Evolutionary conservation across 2,113 vertebrate genomes (phyloP).

Genomic region (Nerophis lumbriciformis): DNA sequence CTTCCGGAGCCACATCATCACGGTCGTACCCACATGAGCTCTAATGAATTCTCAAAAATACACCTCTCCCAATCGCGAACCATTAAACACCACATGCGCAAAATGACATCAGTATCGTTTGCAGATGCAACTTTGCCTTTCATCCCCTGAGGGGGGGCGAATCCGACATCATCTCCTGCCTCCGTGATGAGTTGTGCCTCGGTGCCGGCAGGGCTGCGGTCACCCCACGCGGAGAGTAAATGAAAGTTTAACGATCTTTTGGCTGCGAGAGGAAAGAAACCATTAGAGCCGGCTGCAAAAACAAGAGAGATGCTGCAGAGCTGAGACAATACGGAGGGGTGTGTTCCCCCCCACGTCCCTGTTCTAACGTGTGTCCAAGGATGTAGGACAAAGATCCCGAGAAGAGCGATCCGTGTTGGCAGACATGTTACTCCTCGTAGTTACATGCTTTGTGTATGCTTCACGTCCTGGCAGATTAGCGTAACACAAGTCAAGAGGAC

Average conservation of each 20-base stretch:
- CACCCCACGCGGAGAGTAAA: conserved; percentile 58
- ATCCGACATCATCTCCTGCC: conserved; percentile 31
- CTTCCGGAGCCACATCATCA: neutral
- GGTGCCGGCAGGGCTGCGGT: conserved; percentile 43
- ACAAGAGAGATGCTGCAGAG: conserved; percentile 52
- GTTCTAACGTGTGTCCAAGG: conserved; percentile 40
- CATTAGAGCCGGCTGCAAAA: conserved; percentile 52
- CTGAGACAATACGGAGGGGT: conserved; percentile 35
- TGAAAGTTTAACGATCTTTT: conserved; percentile 62
- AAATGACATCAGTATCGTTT: conserved; percentile 41
- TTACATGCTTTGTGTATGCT: too few species aligned
- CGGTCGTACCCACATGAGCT: neutral
- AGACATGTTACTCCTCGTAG: too few species aligned
- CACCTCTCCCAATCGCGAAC: neutral
- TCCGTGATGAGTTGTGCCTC: conserved; percentile 35
- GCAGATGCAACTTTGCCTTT: conserved; percentile 47
- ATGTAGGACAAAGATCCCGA: conserved; percentile 45
- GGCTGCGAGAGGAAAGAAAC: conserved; percentile 40
- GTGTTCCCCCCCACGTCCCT: conserved; percentile 3
- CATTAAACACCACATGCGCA: conserved; percentile 32
- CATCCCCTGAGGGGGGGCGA: conserved; percentile 30
- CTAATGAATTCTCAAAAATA: conserved; percentile 7
- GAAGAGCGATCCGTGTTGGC: neutral
- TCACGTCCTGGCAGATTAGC: too few species aligned
- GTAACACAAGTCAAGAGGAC: too few species aligned